phyloP scores from a whole-genome alignment of 2,888 invertebrate genomes.

The Tanypteryx hageni region DNA sequence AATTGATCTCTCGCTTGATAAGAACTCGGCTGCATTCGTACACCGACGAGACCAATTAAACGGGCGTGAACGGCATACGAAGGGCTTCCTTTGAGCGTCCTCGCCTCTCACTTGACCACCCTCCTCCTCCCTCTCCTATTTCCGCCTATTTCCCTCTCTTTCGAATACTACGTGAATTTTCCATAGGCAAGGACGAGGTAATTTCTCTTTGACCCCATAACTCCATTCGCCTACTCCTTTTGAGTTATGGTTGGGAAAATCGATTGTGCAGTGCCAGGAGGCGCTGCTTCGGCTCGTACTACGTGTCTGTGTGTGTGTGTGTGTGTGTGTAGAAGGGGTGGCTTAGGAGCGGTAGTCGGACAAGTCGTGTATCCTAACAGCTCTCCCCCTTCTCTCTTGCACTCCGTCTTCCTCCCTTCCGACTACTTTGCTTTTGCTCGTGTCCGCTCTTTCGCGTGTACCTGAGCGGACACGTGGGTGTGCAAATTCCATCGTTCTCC shows the following conservation, averaged over 20 bases:
- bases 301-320: not conserved
- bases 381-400: not conserved
- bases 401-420: too few species aligned
- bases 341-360: not conserved
- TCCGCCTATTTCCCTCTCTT: not conserved
- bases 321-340: not conserved
- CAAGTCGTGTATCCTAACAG: slow-evolving; percentile 26
- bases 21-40: slow-evolving; percentile 58
- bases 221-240: slow-evolving; percentile 53
- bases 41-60: slow-evolving; percentile 49
- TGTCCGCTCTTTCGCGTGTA: too few species aligned
- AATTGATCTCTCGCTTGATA: slow-evolving; percentile 48
- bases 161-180: not conserved
- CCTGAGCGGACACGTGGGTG: not conserved
- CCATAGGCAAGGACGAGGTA: slow-evolving; percentile 32
- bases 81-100: slow-evolving; percentile 24
- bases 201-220: slow-evolving; percentile 60
- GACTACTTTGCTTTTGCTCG: too few species aligned
- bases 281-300: not conserved
- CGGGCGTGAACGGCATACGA: slow-evolving; percentile 56
- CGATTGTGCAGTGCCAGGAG: slow-evolving; percentile 50
- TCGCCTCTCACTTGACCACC: not conserved
- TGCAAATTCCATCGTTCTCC: not conserved
- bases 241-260: slow-evolving; percentile 46
- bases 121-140: not conserved